Conservation (phyloP, 2,888 invertebrate genomes). For the Steinernema scapterisci region DNA sequence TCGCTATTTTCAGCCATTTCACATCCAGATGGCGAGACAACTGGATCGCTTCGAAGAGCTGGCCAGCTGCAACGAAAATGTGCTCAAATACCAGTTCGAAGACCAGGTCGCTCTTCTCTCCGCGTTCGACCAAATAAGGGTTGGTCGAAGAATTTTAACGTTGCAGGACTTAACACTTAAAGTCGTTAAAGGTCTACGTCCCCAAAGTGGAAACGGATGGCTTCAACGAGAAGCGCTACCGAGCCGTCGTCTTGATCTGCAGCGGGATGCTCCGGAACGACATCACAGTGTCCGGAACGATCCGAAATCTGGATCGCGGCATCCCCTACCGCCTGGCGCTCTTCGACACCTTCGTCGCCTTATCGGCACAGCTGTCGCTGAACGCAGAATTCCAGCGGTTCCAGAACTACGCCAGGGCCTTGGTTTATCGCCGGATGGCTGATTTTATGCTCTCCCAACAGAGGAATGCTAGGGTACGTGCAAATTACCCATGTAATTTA, state of each 20-base stretch:
- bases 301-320: neutral
- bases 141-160: neutral
- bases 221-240: neutral
- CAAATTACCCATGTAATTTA: neutral
- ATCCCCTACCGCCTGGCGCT: neutral
- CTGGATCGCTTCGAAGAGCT: neutral
- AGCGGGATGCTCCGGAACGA: neutral
- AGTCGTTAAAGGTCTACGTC: neutral
- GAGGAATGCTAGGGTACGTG: neutral
- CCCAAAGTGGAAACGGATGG: neutral
- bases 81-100: neutral
- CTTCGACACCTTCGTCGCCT: neutral
- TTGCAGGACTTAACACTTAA: neutral
- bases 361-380: neutral
- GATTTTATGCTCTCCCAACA: neutral
- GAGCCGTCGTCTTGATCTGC: neutral
- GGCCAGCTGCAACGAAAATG: neutral
- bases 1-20: no score
- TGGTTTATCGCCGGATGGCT: neutral
- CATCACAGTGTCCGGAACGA: neutral
- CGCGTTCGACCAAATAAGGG: neutral
- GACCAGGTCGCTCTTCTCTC: neutral
- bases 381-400: neutral
- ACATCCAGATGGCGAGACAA: no score
- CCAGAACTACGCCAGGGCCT: constrained; percentile 1